These are phyloP conservation scores for Nomada ferruginata DNA, from an alignment of 2,888 invertebrate species.

Conservation along the genomic window DNA sequence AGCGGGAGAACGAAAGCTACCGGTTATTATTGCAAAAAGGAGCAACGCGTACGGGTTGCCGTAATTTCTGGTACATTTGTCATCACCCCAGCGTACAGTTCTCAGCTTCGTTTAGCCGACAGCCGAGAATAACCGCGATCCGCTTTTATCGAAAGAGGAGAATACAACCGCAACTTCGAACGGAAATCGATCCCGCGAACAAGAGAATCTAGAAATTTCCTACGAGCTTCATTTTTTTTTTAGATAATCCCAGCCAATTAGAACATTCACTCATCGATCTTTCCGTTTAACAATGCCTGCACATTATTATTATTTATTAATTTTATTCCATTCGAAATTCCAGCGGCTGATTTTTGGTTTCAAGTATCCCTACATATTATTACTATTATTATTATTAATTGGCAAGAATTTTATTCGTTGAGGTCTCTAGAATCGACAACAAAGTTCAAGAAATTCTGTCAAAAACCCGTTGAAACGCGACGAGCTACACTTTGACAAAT, in stretches of 20 bases:
- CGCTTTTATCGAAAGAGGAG: constrained; percentile 34
- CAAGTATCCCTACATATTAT: too few relatives aligned
- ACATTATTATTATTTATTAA: too few relatives aligned
- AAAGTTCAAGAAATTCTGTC: neutral
- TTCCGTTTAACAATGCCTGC: too few relatives aligned
- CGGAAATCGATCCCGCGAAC: constrained; percentile 16
- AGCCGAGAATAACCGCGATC: constrained; percentile 49
- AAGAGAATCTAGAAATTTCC: neutral
- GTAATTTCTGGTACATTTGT: constrained; percentile 58
- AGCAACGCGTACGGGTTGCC: constrained; percentile 17
- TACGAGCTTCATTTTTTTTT: too few relatives aligned
- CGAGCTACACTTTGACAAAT: neutral
- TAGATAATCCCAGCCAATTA: too few relatives aligned
- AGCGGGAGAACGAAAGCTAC: neutral
- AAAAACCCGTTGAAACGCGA: neutral
- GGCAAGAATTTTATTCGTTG: too few relatives aligned
- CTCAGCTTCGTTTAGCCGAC: constrained; percentile 32
- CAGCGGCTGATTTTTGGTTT: too few relatives aligned
- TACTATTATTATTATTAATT: too few relatives aligned
- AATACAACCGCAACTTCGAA: neutral
- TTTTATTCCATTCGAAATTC: too few relatives aligned
- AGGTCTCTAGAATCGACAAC: neutral
- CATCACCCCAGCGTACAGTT: constrained; percentile 50
- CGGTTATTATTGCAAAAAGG: constrained; percentile 39
- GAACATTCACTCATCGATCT: too few relatives aligned